Conservation (phyloP, 2,888 invertebrate species). For the Camptogramma bilineatum region DNA sequence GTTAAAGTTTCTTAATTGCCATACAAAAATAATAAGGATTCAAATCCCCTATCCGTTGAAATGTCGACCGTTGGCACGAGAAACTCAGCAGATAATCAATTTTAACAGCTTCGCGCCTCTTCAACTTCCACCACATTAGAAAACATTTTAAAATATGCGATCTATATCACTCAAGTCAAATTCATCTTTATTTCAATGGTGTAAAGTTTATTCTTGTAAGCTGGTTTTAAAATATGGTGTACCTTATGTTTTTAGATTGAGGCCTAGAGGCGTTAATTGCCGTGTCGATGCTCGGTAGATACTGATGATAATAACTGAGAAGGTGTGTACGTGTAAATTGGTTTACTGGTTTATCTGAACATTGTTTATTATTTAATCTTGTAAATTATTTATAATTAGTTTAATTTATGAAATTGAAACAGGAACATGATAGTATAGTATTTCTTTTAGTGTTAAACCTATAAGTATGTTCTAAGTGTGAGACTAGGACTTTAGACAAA, state of each 20-base stretch:
- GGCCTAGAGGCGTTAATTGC: conserved; percentile 59
- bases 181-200: conserved; percentile 7
- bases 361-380: conserved; percentile 1
- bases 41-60: background rate
- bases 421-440: too few relatives aligned
- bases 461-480: too few relatives aligned
- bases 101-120: conserved; percentile 41
- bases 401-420: background rate
- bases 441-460: too few relatives aligned
- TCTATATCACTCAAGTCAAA: conserved; percentile 13
- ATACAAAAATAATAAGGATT: background rate
- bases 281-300: conserved; percentile 58
- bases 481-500: too few relatives aligned
- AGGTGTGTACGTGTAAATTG: conserved; percentile 60
- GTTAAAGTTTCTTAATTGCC: too few relatives aligned
- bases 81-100: conserved; percentile 40
- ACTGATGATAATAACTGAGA: conserved; percentile 54
- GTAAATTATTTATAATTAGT: background rate
- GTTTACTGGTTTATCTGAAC: conserved; percentile 27
- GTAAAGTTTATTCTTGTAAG: conserved; percentile 18
- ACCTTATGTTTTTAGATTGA: conserved; percentile 32
- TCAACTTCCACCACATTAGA: conserved; percentile 41
- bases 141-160: conserved; percentile 30
- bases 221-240: conserved; percentile 18
- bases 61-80: conserved; percentile 4